Evolutionary conservation across 2,888 invertebrate species (phyloP).

Genomic region (Watsonalla binaria): DNA sequence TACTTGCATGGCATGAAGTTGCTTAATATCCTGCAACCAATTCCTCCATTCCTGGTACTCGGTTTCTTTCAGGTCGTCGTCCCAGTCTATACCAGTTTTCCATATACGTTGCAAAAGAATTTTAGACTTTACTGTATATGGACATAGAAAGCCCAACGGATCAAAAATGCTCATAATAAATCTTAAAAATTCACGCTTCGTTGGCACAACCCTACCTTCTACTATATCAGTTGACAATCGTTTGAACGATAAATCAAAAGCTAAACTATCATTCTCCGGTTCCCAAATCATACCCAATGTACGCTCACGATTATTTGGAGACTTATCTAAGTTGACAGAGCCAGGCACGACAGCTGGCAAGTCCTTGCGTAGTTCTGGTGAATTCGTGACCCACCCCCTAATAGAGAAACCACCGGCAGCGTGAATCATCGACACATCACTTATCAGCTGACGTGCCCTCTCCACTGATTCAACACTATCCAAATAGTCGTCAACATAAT

Average conservation of each 20-base stretch:
- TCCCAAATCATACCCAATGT: background rate
- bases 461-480: constrained; percentile 17
- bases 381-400: constrained; percentile 22
- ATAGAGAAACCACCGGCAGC: constrained; percentile 11
- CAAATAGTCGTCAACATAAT: constrained; percentile 29
- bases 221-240: background rate
- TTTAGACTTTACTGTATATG: background rate
- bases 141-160: background rate
- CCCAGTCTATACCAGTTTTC: background rate
- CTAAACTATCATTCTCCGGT: background rate
- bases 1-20: background rate
- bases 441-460: constrained; percentile 8
- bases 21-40: background rate
- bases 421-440: constrained; percentile 11
- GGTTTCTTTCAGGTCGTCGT: background rate
- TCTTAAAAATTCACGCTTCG: background rate
- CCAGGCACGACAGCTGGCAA: background rate
- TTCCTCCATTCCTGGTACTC: background rate
- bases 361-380: constrained; percentile 3
- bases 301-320: background rate
- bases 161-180: background rate
- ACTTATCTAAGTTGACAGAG: background rate
- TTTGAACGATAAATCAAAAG: background rate
- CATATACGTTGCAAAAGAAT: background rate
- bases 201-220: background rate